Conservation (phyloP, 2,113 vertebrate species). For the Semnornis frantzii region DNA sequence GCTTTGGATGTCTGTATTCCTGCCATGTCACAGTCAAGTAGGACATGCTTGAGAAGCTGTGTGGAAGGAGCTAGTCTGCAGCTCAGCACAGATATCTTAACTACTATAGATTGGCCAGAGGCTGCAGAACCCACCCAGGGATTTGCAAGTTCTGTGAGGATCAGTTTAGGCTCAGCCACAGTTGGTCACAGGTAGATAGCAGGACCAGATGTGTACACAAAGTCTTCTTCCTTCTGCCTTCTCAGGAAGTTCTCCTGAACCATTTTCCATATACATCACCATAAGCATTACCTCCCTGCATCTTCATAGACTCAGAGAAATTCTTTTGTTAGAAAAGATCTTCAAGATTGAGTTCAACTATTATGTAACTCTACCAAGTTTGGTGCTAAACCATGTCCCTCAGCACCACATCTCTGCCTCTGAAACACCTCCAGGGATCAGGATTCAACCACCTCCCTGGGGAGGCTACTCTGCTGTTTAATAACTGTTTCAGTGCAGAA, state of each 20-base stretch:
- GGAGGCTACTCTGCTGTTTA: no score
- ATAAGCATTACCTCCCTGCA: not conserved
- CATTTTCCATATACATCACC: not conserved
- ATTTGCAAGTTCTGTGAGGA: not conserved
- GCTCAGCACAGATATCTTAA: not conserved
- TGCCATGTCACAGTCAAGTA: not conserved
- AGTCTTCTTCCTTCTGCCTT: not conserved
- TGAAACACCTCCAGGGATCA: no score
- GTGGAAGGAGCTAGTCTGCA: not conserved
- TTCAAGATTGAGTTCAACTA: no score
- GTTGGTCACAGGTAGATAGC: not conserved
- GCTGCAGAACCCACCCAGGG: not conserved
- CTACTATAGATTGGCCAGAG: not conserved
- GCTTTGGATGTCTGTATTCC: not conserved
- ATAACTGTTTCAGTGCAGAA: no score
- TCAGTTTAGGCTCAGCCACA: not conserved
- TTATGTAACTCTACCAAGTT: no score
- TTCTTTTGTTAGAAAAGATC: no score
- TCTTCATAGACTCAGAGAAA: no score
- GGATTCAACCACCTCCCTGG: no score
- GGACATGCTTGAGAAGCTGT: not conserved
- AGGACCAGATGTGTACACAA: not conserved
- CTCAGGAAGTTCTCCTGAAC: not conserved
- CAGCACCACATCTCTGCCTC: no score
- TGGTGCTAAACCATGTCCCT: no score